These are phyloP conservation scores for Pangasius larnaudii DNA, from an alignment of 2,797 vertebrate genomes.

Conservation along the genomic window DNA sequence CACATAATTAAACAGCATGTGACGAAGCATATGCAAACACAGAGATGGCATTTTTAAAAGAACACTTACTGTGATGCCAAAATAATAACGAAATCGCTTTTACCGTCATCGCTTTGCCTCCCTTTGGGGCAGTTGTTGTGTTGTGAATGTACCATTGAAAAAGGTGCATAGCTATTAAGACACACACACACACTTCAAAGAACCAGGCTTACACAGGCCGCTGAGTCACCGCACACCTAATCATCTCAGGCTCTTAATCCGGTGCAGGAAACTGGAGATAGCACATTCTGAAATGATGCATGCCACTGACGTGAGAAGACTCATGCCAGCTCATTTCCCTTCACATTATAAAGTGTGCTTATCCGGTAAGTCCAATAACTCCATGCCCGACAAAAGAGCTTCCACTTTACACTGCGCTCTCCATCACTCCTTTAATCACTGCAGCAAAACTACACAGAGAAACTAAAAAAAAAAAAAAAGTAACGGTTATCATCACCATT, in stretches of 20 bases:
- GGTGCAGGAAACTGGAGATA: constrained; percentile 41
- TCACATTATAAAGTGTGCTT: constrained; percentile 40
- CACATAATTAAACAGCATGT: not conserved
- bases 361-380: constrained; percentile 24
- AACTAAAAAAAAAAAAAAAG: not conserved
- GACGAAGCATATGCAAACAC: not conserved
- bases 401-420: constrained; percentile 12
- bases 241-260: constrained; percentile 60
- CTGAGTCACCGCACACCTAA: constrained; percentile 59
- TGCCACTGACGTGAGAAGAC: constrained; percentile 36
- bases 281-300: constrained; percentile 56
- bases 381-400: constrained; percentile 22
- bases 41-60: not conserved
- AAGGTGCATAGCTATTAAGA: constrained; percentile 11
- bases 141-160: not conserved
- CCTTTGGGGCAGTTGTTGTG: not conserved
- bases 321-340: constrained; percentile 45
- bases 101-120: constrained; percentile 2
- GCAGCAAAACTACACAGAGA: constrained; percentile 1
- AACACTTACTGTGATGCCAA: not conserved
- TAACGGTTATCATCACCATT: not conserved
- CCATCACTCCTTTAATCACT: constrained; percentile 17
- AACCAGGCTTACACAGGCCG: constrained; percentile 31
- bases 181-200: constrained; percentile 52
- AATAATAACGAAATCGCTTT: not conserved